Percentiles rank a stretch among this genome's conserved stretches.
Conservation (phyloP, 1,140 invertebrate genomes). For the Venturia canescens region DNA sequence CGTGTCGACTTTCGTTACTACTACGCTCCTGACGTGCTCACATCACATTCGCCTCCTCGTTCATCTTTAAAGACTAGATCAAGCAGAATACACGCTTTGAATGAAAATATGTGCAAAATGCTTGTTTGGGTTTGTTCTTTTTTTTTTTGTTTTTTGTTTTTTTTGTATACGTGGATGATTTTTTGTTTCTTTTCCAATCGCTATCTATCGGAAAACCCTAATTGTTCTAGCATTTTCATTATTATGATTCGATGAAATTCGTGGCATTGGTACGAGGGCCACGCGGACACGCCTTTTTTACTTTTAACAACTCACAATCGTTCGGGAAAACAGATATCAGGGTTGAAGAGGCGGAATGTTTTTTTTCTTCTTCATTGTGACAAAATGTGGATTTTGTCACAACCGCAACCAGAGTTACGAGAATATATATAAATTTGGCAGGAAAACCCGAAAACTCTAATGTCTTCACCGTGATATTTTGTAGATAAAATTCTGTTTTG, state of each 20-base stretch:
- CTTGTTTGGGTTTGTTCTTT: background rate
- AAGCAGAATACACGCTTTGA: conserved; percentile 67
- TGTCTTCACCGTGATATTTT: background rate
- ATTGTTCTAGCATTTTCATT: background rate
- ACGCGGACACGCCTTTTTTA: background rate
- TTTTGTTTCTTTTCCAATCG: conserved; percentile 17
- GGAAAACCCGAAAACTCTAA: conserved; percentile 15
- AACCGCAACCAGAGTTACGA: background rate
- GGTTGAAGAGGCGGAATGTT: background rate
- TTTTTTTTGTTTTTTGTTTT: background rate
- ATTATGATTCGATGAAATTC: conserved; percentile 23
- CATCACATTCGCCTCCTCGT: conserved; percentile 52
- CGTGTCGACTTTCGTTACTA: conserved; percentile 45
- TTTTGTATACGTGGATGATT: conserved; percentile 10
- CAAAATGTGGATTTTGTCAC: background rate
- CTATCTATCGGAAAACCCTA: conserved; percentile 13
- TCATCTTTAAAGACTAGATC: conserved; percentile 72
- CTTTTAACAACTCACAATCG: background rate
- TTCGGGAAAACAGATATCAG: background rate
- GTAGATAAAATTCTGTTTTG: conserved; percentile 4
- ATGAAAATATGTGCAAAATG: conserved; percentile 57
- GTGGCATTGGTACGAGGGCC: background rate
- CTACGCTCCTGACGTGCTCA: conserved; percentile 43
- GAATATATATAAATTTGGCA: conserved; percentile 23
- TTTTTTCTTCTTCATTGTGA: background rate